Evolutionary conservation across 2,113 vertebrate species (phyloP).

Genomic region (Octodon degus): DNA sequence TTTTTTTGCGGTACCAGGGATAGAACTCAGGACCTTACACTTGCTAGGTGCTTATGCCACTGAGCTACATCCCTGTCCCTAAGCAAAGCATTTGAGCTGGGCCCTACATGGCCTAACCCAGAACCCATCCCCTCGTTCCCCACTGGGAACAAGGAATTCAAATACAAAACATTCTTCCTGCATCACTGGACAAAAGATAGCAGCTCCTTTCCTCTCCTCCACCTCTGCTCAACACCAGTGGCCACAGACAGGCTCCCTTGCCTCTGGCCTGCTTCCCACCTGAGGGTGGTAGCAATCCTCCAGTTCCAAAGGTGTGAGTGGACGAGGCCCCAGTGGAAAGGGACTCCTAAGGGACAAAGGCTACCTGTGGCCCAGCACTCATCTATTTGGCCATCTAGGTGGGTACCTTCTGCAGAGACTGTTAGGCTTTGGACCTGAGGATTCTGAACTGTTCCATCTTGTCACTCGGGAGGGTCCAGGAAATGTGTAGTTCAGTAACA

Average conservation of each 20-base stretch:
- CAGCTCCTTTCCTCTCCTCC: not conserved
- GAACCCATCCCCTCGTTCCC: not conserved
- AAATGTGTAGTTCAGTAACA: not conserved
- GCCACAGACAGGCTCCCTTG: not conserved
- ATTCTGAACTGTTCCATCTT: not conserved
- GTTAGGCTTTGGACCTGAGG: not conserved
- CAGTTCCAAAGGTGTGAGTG: not conserved
- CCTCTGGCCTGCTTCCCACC: not conserved
- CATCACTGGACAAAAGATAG: not conserved
- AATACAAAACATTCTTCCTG: not conserved
- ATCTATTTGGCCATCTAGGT: not conserved
- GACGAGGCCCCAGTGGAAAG: not conserved
- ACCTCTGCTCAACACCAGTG: slow-evolving; percentile 2
- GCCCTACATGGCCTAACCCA: not conserved
- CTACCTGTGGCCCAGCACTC: not conserved
- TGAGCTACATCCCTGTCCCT: too few species aligned
- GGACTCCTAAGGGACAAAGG: not conserved
- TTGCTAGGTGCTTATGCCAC: too few species aligned
- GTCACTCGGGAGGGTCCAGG: not conserved
- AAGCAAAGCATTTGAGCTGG: not conserved
- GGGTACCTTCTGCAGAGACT: not conserved
- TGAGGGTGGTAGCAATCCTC: not conserved
- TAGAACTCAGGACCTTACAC: too few species aligned
- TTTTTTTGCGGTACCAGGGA: too few species aligned
- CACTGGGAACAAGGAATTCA: not conserved